Conservation (phyloP, 2,113 vertebrate genomes). For the Pachyramphus minor region DNA sequence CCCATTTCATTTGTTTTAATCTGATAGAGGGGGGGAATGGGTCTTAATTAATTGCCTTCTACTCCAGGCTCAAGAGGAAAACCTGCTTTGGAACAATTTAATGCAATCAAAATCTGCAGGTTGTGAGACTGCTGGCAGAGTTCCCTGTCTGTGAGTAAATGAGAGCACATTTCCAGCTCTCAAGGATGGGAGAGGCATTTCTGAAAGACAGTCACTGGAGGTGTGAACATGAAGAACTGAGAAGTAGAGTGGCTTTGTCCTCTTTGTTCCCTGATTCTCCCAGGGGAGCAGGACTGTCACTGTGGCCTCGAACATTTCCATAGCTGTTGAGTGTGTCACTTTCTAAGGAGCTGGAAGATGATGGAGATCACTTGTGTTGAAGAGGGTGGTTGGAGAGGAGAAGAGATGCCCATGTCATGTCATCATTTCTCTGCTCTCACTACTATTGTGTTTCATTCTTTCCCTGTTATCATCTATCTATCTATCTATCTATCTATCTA, state of each 20-base stretch:
- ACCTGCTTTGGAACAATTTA: conserved; percentile 48
- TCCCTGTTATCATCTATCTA: background rate
- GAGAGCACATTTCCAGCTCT: background rate
- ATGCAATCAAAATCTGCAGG: conserved; percentile 62
- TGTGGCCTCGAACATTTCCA: fast-evolving
- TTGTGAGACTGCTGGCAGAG: conserved; percentile 41
- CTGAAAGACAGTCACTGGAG: background rate
- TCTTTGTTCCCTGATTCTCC: background rate
- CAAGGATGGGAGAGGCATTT: background rate
- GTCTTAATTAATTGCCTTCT: conserved; percentile 75
- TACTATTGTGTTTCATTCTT: background rate
- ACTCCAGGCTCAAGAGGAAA: conserved; percentile 58
- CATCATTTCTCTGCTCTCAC: background rate
- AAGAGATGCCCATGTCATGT: background rate
- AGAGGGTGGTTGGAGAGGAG: background rate
- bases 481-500: background rate
- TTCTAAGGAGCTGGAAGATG: background rate
- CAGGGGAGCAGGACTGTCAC: fast-evolving
- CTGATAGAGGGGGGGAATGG: background rate
- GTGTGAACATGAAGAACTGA: background rate
- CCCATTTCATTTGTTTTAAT: conserved; percentile 61
- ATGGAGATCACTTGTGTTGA: background rate
- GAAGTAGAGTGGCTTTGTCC: background rate
- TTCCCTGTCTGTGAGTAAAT: background rate
- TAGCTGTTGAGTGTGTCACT: background rate